A percentile compares a stretch with the other conserved stretches of the same genome.
Conservation (phyloP, 2,113 vertebrate species). For the human region DNA sequence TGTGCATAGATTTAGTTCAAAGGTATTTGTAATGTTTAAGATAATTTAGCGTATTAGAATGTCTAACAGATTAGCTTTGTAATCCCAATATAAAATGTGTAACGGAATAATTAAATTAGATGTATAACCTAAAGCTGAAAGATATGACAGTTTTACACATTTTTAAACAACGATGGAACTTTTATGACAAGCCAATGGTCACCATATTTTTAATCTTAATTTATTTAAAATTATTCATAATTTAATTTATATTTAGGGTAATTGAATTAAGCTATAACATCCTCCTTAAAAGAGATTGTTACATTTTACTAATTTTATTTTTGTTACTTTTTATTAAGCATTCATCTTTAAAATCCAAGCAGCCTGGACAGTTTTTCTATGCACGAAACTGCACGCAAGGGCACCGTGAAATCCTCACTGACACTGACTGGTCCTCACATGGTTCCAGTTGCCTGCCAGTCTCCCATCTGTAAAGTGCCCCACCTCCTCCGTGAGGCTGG, state of each 20-base stretch:
- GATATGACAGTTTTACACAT: neutral
- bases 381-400: neutral
- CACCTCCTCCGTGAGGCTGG: neutral
- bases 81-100: neutral
- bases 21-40: conserved; percentile 24
- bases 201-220: conserved; percentile 6
- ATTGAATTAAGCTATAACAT: neutral
- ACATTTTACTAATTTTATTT: neutral
- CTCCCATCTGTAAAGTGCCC: neutral
- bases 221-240: neutral
- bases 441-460: neutral
- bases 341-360: conserved; percentile 24
- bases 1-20: neutral
- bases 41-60: conserved; percentile 36
- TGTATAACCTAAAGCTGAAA: conserved; percentile 18
- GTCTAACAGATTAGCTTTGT: neutral
- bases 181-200: neutral
- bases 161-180: neutral
- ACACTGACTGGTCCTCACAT: neutral
- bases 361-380: neutral
- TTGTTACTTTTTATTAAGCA: neutral
- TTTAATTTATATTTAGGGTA: neutral
- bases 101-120: conserved; percentile 10
- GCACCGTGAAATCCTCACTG: neutral
- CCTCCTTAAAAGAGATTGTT: neutral